phyloP scores from a whole-genome alignment of 2,888 invertebrate genomes.

The Drosophila fulvimacula region DNA sequence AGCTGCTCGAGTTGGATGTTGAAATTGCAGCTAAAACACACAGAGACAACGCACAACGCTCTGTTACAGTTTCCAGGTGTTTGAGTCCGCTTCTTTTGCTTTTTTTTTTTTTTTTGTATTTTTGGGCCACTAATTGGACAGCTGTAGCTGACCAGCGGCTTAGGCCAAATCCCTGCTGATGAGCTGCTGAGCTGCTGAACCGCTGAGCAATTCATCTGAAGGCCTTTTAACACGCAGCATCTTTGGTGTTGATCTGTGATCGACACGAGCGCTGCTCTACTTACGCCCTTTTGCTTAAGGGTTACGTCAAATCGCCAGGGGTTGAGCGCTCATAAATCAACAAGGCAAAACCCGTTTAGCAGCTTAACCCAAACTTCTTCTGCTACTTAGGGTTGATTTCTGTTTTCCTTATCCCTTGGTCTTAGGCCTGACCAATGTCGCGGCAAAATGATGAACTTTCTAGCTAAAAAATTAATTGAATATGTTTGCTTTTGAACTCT shows the following conservation, averaged over 20 bases:
- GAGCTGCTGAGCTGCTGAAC: too few relatives aligned
- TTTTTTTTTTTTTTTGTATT: too few relatives aligned
- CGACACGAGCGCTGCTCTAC: slow-evolving; percentile 38
- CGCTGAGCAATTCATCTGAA: slow-evolving; percentile 34
- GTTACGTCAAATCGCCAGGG: slow-evolving; percentile 40
- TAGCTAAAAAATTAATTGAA: slow-evolving; percentile 61
- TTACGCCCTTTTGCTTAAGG: slow-evolving; percentile 48
- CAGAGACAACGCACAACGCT: not conserved
- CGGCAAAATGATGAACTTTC: slow-evolving; percentile 62
- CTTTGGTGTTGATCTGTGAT: slow-evolving; percentile 14
- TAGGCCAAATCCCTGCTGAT: slow-evolving; percentile 38
- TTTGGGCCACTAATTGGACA: slow-evolving; percentile 34
- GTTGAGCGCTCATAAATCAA: slow-evolving; percentile 67
- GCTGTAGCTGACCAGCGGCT: slow-evolving; percentile 35
- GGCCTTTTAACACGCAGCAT: slow-evolving; percentile 63
- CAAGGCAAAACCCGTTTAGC: slow-evolving; percentile 65
- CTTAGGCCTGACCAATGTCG: slow-evolving; percentile 51
- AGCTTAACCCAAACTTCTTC: slow-evolving; percentile 44
- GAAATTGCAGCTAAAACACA: slow-evolving; percentile 16
- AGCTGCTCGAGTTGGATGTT: slow-evolving; percentile 30
- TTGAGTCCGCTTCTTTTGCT: not conserved
- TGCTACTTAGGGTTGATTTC: slow-evolving; percentile 46
- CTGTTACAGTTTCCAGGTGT: slow-evolving; percentile 19
- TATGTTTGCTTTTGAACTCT: slow-evolving; percentile 55
- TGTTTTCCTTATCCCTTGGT: not conserved